Base-by-base conservation (phyloP, 2,888 invertebrate species). In the Xylota segnis region DNA sequence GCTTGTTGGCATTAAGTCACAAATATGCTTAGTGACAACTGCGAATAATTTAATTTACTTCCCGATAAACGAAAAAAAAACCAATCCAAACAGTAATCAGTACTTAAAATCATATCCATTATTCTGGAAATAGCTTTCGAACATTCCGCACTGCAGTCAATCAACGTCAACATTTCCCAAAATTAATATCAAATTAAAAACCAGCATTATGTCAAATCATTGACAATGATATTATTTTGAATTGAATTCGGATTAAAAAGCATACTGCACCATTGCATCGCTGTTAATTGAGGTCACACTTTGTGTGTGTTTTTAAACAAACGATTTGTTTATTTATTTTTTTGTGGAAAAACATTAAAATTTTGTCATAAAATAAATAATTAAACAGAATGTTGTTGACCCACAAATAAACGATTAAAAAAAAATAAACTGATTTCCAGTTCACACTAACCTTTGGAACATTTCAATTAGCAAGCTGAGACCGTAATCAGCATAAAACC, bases 391-490 rank as follows among this genome's bases (percentile, higher is more conserved):
- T 63, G 32, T 10, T 14, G 18, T 18, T 45, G 16, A 18, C 32
- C 12, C n/a, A 16, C 16, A 45, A 43, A n/a, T n/a, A n/a, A 52
- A 1, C 12, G 9, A 50, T 5, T 10, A 6, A 23, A 23, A 23
- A 18, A 12, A 50, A 9, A 14, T 12, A 14, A 27, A 29, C 3
- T 12, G 14, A 50, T 37, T 50, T 37, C 23, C 37, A 14, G 27
- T 66, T 23, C 50, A 34, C 23, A 23, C 27, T 66, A 66, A 37
- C 66, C 50, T 61, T 59, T 70, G 10, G 32, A 50, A 58, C 68
- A 34, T 77, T 78, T 78, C 77, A 78, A 78, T 70, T 78, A 70
- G 54, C 61, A n/a, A 12, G 7, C 16, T 37, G 50, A 7, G 23
- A 1, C 34, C 34, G 27, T 56, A 63, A 78, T 61, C 70, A 61